Percentiles rank a stretch among this genome's conserved stretches.
phyloP scores from a whole-genome alignment of 2,888 invertebrate genomes.

The Coremacera marginata region DNA sequence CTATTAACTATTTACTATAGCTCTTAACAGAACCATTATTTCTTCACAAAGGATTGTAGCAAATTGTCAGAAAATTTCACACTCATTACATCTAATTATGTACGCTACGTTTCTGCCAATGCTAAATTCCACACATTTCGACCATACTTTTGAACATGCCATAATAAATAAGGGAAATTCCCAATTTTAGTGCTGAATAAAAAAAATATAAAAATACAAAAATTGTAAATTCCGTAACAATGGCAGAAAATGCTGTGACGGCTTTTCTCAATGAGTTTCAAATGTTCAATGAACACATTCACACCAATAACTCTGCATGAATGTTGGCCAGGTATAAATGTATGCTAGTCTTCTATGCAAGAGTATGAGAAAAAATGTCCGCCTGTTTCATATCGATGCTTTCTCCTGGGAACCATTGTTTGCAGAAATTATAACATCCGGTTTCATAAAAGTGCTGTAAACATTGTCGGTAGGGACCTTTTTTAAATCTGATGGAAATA shows the following conservation, averaged over 20 bases:
- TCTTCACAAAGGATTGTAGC: not conserved
- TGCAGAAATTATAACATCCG: not conserved
- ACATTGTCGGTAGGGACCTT: no score
- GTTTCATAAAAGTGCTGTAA: not conserved
- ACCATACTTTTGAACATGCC: not conserved
- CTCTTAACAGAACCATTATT: no score
- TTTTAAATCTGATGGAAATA: no score
- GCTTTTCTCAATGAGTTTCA: slow-evolving; percentile 7
- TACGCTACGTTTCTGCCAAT: not conserved
- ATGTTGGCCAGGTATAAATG: not conserved
- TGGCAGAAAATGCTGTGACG: not conserved
- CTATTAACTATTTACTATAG: no score
- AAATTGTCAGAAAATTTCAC: not conserved
- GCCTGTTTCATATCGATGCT: not conserved
- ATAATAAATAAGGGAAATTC: not conserved
- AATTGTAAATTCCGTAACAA: not conserved
- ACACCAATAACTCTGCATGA: slow-evolving; percentile 17
- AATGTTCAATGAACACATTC: slow-evolving; percentile 5
- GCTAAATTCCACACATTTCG: slow-evolving; percentile 23
- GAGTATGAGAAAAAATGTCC: not conserved
- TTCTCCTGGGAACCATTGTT: not conserved
- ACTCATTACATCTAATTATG: slow-evolving; percentile 1
- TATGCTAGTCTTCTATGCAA: not conserved
- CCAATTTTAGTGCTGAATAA: not conserved
- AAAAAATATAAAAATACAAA: not conserved